Base-by-base conservation (phyloP, 2,888 invertebrate species). In the Drosophila peninsularis region DNA sequence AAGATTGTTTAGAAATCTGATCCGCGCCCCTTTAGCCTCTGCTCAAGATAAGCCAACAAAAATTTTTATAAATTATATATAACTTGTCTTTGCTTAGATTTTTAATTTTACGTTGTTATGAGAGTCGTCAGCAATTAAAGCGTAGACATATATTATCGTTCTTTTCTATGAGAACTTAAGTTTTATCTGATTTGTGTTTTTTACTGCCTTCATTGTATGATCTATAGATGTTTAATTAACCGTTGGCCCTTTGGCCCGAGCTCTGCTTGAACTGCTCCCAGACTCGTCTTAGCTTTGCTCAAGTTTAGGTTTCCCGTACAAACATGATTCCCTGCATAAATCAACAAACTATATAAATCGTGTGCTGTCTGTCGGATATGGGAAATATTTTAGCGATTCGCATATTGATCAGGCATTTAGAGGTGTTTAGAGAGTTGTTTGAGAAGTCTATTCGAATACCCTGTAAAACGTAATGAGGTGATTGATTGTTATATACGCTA, bases 371-470 rank as follows among this genome's bases (percentile, higher is more conserved):
- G 47, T 63, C 36, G 34, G 17, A n/a, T 49, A 47, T 21, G 42
- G 19, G 10, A 47, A 34, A 14, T 49, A 49, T 37, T 50, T 30
- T 27, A 53, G 34, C 67, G 58, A 67, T 41, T 19, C 30, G 17
- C 24, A 19, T 37, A 58, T 68, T 68, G 41, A 58, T 37, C 50
- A 50, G 34, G 44, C 30, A 19, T 34, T 50, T 50, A 50, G 49
- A 32, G 32, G 49, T 32, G 19, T 32, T 49, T 34, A 45, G 45
- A 17, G 45, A 45, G 45, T 30, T 17, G 17, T 47, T 47, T 17
- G n/a, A n/a, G 9, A 47, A 17, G 5, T 17, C 11, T 11, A 17
- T 17, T 30, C 11, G 17, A 30, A 52, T 52, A 36, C 50, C 24
- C 50, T 52, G n/a, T 36, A 52, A 39, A 17, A 37, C 44, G 24